Base-by-base conservation (phyloP, 2,888 invertebrate species). In the Cataglyphis rosenhaueri region DNA sequence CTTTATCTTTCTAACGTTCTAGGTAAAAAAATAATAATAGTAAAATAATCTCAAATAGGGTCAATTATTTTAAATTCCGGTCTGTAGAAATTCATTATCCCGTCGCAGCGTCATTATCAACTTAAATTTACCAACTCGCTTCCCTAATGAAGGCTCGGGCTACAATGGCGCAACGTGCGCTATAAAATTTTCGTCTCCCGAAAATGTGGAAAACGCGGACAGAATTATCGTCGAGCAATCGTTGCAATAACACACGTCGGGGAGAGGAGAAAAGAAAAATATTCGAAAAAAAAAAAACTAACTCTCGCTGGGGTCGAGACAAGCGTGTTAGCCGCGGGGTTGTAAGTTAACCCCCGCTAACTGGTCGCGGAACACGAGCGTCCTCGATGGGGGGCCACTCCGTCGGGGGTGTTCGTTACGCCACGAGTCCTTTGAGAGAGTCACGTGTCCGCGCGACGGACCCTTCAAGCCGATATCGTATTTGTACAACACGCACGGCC, bases 401-500 rank as follows among this genome's bases (percentile, higher is more conserved):
- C 88, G 92, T 92, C 86, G 93, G 93, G 93, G 93, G 93, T 92
- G 93, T 93, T 93, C 92, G 92, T 93, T 93, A 93, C 92, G 89
- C 92, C 86, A 85, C 87, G 86, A 89, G 90, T 88, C 88, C 91
- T 91, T 92, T 92, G 87, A 93, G 93, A 91, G 90, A 92, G 93
- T 92, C 93, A 92, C 93, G 93, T 93, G 93, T 90, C 91, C 88
- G 89, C 32, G 71, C 84, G 88, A 87, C 89, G 83, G 89, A 87
- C 91, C 92, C 92, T 91, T 91, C 91, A 87, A 91, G 86, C 92
- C 93, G 92, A 93, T 93, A 93, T 93, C 93, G 94, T 93, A 94
- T 94, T 94, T 94, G 94, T 94, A 93, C 92, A 92, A 92, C 93
- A 93, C 94, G 92, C 93, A 92, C 92, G 71, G 57, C 93, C 92